These are phyloP conservation scores for Troilus luridus DNA, from an alignment of 2,888 invertebrate genomes.

Conservation along the genomic window DNA sequence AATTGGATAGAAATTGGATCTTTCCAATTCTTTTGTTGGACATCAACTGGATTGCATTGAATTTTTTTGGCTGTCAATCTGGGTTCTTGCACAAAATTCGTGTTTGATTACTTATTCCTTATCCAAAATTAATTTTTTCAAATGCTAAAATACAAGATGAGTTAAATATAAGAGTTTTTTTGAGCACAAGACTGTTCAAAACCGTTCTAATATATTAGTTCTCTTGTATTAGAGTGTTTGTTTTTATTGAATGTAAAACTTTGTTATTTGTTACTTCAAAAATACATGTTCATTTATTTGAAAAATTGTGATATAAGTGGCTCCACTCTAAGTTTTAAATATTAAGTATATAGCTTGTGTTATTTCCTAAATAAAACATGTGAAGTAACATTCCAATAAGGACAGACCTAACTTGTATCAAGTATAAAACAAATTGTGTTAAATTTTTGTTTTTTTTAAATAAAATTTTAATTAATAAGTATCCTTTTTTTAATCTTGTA, in stretches of 20 bases:
- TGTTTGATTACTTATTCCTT: too few species aligned
- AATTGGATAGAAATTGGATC: too few species aligned
- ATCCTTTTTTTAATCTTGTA: neutral
- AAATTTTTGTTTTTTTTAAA: slow-evolving; percentile 3
- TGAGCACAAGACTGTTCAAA: too few species aligned
- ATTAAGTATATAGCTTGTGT: neutral
- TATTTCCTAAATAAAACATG: neutral
- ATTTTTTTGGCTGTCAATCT: too few species aligned
- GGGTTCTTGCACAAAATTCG: too few species aligned
- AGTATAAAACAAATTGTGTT: slow-evolving; percentile 4
- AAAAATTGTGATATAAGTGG: neutral
- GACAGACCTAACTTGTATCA: slow-evolving; percentile 47
- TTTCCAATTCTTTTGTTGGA: too few species aligned
- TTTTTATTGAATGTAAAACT: neutral
- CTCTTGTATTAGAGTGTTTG: too few species aligned
- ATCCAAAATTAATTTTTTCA: too few species aligned
- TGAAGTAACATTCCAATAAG: slow-evolving; percentile 44
- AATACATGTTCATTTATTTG: neutral
- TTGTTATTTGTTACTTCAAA: slow-evolving; percentile 2
- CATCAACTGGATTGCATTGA: too few species aligned
- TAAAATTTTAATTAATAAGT: slow-evolving; percentile 12
- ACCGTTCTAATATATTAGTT: too few species aligned
- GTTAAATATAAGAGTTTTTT: too few species aligned
- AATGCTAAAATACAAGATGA: too few species aligned
- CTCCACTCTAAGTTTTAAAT: neutral